These are phyloP conservation scores for Oxyura jamaicensis DNA, from an alignment of 2,113 vertebrate genomes.

Conservation along the genomic window DNA sequence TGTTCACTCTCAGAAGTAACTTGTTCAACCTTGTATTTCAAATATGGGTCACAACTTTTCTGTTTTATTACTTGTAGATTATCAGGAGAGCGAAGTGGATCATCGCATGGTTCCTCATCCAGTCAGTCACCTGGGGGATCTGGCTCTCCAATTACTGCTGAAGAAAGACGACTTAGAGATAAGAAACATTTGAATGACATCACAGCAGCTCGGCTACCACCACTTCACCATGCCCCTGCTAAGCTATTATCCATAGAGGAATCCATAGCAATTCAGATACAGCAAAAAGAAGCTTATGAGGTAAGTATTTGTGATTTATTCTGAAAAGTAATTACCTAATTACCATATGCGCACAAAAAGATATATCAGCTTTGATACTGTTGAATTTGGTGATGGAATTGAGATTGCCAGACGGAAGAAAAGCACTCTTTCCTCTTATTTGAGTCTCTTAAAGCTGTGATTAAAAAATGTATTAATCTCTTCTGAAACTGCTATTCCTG, in stretches of 20 bases:
- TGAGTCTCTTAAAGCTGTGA: not conserved
- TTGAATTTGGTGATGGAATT: not conserved
- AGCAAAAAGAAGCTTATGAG: slow-evolving; percentile 86
- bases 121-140: slow-evolving; percentile 60
- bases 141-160: slow-evolving; percentile 67
- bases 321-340: not conserved
- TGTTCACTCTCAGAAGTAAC: not conserved
- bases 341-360: not conserved
- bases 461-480: not conserved
- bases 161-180: slow-evolving; percentile 80
- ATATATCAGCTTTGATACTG: not conserved
- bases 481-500: not conserved
- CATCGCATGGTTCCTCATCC: slow-evolving; percentile 70
- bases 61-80: slow-evolving; percentile 71
- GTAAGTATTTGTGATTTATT: slow-evolving; percentile 54
- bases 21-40: not conserved
- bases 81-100: slow-evolving; percentile 56
- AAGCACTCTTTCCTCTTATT: not conserved
- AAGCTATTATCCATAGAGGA: slow-evolving; percentile 87
- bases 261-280: slow-evolving; percentile 82
- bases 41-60: not conserved
- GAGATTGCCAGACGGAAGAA: not conserved
- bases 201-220: slow-evolving; percentile 88
- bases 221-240: slow-evolving; percentile 83
- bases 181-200: slow-evolving; percentile 91